Percentiles rank a stretch among this genome's conserved stretches.
phyloP scores from a whole-genome alignment of 2,113 vertebrate genomes.

The Gavialis gangeticus region DNA sequence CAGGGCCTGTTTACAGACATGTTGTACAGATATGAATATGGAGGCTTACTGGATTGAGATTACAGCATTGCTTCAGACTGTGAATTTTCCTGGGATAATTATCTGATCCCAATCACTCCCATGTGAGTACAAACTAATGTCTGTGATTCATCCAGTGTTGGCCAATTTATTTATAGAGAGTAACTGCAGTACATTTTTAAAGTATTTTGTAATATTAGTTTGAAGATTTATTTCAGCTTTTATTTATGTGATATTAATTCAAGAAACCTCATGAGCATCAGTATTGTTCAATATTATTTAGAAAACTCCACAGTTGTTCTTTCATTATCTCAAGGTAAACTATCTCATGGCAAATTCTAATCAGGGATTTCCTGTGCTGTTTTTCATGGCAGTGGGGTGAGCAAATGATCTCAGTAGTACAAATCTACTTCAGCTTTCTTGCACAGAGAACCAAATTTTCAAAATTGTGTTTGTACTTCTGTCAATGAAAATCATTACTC shows the following conservation, averaged over 20 bases:
- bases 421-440: neutral
- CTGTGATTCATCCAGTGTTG: conserved; percentile 1
- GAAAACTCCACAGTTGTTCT: neutral
- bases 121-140: neutral
- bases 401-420: neutral
- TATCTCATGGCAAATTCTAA: neutral
- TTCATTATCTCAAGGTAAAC: neutral
- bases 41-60: neutral
- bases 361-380: neutral
- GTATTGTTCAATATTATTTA: neutral
- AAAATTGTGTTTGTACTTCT: neutral
- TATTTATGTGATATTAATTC: neutral
- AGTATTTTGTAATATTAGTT: conserved; percentile 1
- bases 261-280: neutral
- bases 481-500: neutral
- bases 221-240: neutral
- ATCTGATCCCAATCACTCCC: neutral
- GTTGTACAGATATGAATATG: neutral
- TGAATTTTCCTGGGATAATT: neutral
- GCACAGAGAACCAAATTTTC: neutral
- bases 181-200: neutral
- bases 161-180: conserved; percentile 37
- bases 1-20: neutral
- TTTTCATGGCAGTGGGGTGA: neutral
- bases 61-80: neutral